Conservation (phyloP, 2,888 invertebrate species). For the Lasius fuliginosus region DNA sequence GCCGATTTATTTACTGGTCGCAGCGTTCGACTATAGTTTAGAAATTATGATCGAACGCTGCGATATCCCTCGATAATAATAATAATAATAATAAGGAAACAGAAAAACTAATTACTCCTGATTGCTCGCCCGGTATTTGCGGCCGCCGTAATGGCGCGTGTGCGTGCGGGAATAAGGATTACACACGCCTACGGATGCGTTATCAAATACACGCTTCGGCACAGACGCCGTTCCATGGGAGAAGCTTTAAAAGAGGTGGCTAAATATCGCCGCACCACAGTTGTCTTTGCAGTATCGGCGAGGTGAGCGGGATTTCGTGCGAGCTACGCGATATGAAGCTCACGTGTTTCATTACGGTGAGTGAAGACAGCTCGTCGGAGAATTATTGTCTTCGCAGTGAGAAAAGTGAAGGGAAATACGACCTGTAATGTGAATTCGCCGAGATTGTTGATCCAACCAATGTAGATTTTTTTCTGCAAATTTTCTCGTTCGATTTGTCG, state of each 20-base stretch:
- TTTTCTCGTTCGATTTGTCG: neutral
- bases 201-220: constrained; percentile 62
- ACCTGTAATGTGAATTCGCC: constrained; percentile 2
- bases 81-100: constrained; percentile 25
- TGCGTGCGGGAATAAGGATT: constrained; percentile 10
- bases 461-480: neutral
- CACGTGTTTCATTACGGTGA: constrained; percentile 80
- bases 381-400: constrained; percentile 28
- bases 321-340: constrained; percentile 78
- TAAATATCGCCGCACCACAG: constrained; percentile 72
- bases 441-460: neutral
- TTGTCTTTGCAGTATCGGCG: constrained; percentile 74
- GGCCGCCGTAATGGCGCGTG: neutral
- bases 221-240: constrained; percentile 46
- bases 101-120: constrained; percentile 15
- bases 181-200: constrained; percentile 1
- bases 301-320: constrained; percentile 72
- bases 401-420: constrained; percentile 30
- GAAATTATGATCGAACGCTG: neutral
- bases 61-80: no score
- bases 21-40: neutral
- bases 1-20: neutral
- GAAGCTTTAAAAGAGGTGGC: constrained; percentile 81
- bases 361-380: constrained; percentile 60
- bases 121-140: neutral